These are phyloP conservation scores for Microctonus hyperodae DNA, from an alignment of 2,888 invertebrate species.

Conservation along the genomic window DNA sequence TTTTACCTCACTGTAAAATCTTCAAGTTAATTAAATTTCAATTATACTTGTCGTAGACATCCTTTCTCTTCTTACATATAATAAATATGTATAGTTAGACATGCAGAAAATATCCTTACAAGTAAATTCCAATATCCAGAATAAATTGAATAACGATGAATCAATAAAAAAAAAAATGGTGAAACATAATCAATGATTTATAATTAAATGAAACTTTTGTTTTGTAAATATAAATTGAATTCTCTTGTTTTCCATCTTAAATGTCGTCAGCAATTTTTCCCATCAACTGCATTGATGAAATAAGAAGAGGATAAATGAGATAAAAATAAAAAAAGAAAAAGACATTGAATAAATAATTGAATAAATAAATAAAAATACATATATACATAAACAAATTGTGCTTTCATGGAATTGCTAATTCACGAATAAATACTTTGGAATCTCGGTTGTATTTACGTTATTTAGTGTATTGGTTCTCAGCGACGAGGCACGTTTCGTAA, in stretches of 20 bases:
- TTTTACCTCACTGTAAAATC: neutral
- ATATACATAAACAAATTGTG: neutral
- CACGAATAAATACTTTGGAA: constrained; percentile 52
- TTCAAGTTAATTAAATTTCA: neutral
- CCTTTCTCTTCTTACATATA: too few relatives aligned
- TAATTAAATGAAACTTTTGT: neutral
- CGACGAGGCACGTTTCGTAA: constrained; percentile 41
- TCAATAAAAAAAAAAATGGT: too few relatives aligned
- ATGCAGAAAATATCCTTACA: too few relatives aligned
- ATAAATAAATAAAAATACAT: neutral
- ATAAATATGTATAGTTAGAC: too few relatives aligned
- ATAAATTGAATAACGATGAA: neutral
- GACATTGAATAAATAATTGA: neutral
- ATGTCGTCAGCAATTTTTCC: neutral
- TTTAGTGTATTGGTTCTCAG: constrained; percentile 49
- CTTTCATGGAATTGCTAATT: constrained; percentile 55
- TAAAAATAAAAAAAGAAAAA: neutral
- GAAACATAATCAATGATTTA: neutral
- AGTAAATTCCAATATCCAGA: too few relatives aligned
- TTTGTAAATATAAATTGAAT: neutral
- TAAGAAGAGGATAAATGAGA: neutral
- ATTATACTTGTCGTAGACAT: neutral
- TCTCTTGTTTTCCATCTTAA: neutral
- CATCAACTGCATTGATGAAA: neutral
- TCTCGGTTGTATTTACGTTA: constrained; percentile 40